A percentile compares a stretch with the other conserved stretches of the same genome.
These are phyloP conservation scores for Coelogynopora nodosa DNA, from an alignment of 2,888 invertebrate species.

Conservation along the genomic window DNA sequence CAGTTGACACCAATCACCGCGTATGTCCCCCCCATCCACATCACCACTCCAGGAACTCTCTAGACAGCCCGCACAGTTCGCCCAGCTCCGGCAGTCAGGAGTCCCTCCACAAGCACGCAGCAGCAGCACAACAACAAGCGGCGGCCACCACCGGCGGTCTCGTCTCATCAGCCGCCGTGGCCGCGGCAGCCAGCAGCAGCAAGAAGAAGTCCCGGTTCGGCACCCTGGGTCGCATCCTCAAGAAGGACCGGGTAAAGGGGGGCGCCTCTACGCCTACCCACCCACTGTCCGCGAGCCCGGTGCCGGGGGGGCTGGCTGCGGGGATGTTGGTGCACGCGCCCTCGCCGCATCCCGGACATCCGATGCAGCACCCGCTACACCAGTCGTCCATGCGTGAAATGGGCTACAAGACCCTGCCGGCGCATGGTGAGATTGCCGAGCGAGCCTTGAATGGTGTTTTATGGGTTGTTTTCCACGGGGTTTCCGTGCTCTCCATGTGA, in stretches of 20 bases:
- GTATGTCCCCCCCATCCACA: too few relatives aligned
- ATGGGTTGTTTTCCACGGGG: too few relatives aligned
- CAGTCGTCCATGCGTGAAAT: background rate
- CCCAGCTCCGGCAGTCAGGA: conserved; percentile 45
- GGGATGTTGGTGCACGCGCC: conserved; percentile 6
- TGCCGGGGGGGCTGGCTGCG: background rate
- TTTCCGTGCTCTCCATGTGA: too few relatives aligned
- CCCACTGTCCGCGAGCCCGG: background rate
- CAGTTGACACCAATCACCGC: too few relatives aligned
- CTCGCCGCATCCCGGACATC: conserved; percentile 12
- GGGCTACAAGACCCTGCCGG: background rate
- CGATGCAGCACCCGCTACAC: background rate
- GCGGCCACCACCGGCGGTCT: background rate
- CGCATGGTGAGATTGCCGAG: background rate
- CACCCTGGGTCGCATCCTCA: conserved; percentile 44
- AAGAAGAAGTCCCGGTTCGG: conserved; percentile 45
- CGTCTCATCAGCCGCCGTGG: conserved; percentile 2
- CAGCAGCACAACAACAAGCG: background rate
- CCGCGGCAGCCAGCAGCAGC: conserved; percentile 31
- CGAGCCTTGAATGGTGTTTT: too few relatives aligned
- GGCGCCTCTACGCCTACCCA: background rate
- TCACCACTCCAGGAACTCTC: conserved; percentile 42
- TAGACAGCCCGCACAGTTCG: conserved; percentile 44
- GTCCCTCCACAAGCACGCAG: conserved; percentile 37
- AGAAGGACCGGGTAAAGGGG: conserved; percentile 37